Evolutionary conservation across 92 coral and sea anemone genomes (phyloP).

Genomic region (Phenganax stokvisi): DNA sequence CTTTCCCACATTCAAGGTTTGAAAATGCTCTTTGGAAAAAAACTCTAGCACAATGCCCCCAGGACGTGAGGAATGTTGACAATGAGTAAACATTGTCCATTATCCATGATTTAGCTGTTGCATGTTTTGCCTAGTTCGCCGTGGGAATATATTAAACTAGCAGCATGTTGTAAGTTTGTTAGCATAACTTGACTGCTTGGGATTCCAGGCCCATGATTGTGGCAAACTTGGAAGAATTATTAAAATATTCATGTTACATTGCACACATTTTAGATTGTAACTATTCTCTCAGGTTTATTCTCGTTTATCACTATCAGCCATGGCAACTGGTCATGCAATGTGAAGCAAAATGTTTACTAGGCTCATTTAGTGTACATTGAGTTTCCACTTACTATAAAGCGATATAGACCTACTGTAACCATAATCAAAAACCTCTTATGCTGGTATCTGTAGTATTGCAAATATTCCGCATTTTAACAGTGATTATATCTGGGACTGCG

Average conservation of each 20-base stretch:
- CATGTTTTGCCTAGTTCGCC: conserved; percentile 6
- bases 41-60: neutral
- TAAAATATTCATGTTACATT: too few relatives aligned
- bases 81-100: conserved; percentile 1
- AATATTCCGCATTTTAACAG: neutral
- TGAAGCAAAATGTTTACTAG: too few relatives aligned
- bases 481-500: too few relatives aligned
- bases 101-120: neutral
- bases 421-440: conserved; percentile 7
- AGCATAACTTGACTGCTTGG: conserved; percentile 30
- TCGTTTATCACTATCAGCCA: too few relatives aligned
- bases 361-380: too few relatives aligned
- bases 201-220: neutral
- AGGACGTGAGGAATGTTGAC: conserved; percentile 10
- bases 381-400: too few relatives aligned
- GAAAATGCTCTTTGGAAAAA: neutral
- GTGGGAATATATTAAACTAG: conserved; percentile 9
- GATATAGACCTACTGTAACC: neutral
- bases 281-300: too few relatives aligned
- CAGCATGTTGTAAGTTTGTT: conserved; percentile 13
- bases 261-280: too few relatives aligned
- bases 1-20: neutral
- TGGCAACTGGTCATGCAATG: too few relatives aligned
- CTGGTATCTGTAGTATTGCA: neutral
- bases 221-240: too few relatives aligned